Evolutionary conservation across 2,113 vertebrate genomes (phyloP).

Genomic region (Apeltes quadracus): DNA sequence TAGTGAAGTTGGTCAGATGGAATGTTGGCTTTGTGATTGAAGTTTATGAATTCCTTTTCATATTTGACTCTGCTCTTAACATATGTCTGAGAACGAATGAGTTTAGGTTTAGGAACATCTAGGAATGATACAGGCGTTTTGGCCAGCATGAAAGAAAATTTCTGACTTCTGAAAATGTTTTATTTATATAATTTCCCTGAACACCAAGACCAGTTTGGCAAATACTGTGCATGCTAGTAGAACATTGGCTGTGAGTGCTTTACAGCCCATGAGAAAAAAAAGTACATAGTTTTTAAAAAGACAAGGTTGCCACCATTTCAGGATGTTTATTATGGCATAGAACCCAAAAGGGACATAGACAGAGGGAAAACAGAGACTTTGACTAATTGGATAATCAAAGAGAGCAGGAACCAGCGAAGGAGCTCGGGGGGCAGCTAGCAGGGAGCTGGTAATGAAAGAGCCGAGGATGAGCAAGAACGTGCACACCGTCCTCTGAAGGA

Average conservation of each 20-base stretch:
- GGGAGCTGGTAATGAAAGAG: conserved; percentile 2
- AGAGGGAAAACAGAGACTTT: not conserved
- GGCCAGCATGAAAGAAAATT: not conserved
- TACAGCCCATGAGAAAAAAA: not conserved
- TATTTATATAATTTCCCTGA: not conserved
- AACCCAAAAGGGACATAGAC: not conserved
- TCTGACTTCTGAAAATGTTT: not conserved
- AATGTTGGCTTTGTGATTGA: not conserved
- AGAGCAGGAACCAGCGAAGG: conserved; percentile 12
- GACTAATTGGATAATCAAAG: conserved; percentile 31
- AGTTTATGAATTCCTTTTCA: not conserved
- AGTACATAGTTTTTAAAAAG: not conserved
- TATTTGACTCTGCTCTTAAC: conserved; percentile 16
- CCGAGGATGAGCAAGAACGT: not conserved
- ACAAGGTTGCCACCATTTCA: not conserved
- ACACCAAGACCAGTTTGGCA: not conserved
- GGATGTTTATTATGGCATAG: not conserved
- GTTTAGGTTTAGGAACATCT: not conserved
- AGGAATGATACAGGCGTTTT: not conserved
- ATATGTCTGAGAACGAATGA: not conserved
- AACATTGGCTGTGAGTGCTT: not conserved
- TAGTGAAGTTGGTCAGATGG: not conserved
- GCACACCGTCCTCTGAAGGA: not conserved
- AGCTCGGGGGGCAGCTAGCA: not conserved
- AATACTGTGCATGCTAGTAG: not conserved